A percentile compares a stretch with the other conserved stretches of the same genome.
phyloP scores from a whole-genome alignment of 2,113 vertebrate species.

The Hymenochirus boettgeri region DNA sequence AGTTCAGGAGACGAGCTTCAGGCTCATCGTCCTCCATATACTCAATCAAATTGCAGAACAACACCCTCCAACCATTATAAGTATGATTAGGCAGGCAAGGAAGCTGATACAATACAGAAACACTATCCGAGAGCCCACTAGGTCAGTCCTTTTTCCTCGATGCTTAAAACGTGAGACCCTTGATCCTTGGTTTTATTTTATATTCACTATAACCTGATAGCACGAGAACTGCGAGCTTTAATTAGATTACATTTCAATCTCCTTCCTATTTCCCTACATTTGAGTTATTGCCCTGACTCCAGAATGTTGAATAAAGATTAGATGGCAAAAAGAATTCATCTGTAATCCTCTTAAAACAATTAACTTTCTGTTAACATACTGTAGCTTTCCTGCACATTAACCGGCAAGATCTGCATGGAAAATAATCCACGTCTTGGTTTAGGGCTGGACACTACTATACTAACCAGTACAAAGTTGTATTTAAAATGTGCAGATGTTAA shows the following conservation, averaged over 20 bases:
- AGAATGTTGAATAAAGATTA: constrained; percentile 28
- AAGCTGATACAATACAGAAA: neutral
- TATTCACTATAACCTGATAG: neutral
- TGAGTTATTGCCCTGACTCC: constrained; percentile 15
- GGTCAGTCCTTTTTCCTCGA: neutral
- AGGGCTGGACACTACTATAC: no score
- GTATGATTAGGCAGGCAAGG: neutral
- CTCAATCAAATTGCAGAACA: neutral
- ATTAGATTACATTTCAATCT: neutral
- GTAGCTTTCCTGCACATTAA: neutral
- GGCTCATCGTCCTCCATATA: neutral
- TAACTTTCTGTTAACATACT: constrained; percentile 12
- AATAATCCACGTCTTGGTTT: no score
- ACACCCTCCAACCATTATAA: constrained; percentile 3
- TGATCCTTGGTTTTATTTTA: constrained; percentile 4
- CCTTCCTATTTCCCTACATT: constrained; percentile 1
- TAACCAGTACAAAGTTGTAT: no score
- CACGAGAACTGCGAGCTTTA: neutral
- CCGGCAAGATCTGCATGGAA: no score
- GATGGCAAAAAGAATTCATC: constrained; percentile 8
- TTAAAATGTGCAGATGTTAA: no score
- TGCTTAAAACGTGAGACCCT: neutral
- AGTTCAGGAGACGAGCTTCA: neutral
- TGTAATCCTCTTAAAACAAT: constrained; percentile 11
- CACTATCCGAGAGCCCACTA: neutral